Evolutionary conservation across 2,797 vertebrate genomes (phyloP).

Genomic region (Yasuhikotakia modesta): DNA sequence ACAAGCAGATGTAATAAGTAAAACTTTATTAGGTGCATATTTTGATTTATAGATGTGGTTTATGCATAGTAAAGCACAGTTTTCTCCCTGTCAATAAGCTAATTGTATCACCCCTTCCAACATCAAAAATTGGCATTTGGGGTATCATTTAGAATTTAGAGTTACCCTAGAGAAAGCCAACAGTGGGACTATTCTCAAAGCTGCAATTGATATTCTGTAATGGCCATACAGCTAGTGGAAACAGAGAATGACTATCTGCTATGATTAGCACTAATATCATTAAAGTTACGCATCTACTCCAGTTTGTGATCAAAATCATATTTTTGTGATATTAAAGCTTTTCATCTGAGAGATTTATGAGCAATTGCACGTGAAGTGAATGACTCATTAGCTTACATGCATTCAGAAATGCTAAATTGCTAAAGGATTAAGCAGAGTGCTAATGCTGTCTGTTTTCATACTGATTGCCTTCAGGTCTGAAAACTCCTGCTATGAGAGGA

Average conservation of each 20-base stretch:
- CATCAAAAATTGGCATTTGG: too few relatives aligned
- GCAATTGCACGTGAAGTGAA: conserved; percentile 81
- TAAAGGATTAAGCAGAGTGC: conserved; percentile 87
- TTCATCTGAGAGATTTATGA: conserved; percentile 84
- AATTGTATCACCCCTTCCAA: too few relatives aligned
- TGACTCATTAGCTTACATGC: conserved; percentile 90
- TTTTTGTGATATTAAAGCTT: conserved; percentile 65
- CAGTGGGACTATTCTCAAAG: background rate
- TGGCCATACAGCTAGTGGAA: background rate
- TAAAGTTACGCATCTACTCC: conserved; percentile 2
- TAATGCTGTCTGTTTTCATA: conserved; percentile 81
- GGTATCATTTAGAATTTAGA: too few relatives aligned
- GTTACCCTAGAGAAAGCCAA: too few relatives aligned
- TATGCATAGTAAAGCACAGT: too few relatives aligned
- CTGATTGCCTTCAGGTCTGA: conserved; percentile 47
- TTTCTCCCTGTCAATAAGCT: too few relatives aligned
- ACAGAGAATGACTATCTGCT: background rate
- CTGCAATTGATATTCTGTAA: background rate
- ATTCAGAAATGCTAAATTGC: conserved; percentile 88
- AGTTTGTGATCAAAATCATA: conserved; percentile 41
- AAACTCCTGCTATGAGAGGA: conserved; percentile 41
- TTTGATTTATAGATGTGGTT: too few relatives aligned
- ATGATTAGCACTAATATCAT: conserved; percentile 28
- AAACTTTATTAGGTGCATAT: background rate
- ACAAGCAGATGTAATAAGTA: background rate